Conservation (phyloP, 1,140 invertebrate genomes). For the Aphidius gifuensis region DNA sequence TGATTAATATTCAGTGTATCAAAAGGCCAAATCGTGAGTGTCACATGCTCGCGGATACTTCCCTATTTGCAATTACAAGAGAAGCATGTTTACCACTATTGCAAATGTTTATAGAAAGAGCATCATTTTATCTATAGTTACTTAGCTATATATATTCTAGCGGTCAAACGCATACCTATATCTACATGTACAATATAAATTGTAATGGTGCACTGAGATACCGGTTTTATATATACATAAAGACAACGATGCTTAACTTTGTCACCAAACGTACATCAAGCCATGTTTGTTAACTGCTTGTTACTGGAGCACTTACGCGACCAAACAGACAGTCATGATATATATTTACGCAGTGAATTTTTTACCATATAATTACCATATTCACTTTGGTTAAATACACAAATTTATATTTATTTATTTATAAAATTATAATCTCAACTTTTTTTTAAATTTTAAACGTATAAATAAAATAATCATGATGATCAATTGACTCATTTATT, state of each 20-base stretch:
- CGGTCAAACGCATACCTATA: too few species aligned
- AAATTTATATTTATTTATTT: too few species aligned
- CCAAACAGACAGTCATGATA: slow-evolving; percentile 16
- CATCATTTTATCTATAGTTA: too few species aligned
- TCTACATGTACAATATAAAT: too few species aligned
- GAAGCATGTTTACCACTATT: too few species aligned
- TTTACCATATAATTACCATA: slow-evolving; percentile 10
- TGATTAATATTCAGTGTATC: slow-evolving; percentile 25
- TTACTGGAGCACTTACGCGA: slow-evolving; percentile 27
- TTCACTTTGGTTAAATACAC: neutral
- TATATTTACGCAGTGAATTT: slow-evolving; percentile 12
- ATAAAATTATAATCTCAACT: too few species aligned
- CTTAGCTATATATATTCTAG: neutral
- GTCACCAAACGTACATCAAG: slow-evolving; percentile 15
- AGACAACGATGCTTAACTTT: slow-evolving; percentile 19
- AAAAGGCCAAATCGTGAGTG: slow-evolving; percentile 22
- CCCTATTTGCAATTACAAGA: slow-evolving; percentile 15
- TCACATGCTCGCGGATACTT: slow-evolving; percentile 9
- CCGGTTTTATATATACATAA: slow-evolving; percentile 15
- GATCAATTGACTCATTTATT: too few species aligned
- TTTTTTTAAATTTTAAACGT: too few species aligned
- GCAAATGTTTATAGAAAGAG: too few species aligned
- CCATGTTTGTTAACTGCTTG: slow-evolving; percentile 24
- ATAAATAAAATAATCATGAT: too few species aligned
- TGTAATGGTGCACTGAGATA: neutral